phyloP scores from a whole-genome alignment of 2,113 vertebrate species.

The Dipodomys merriami region DNA sequence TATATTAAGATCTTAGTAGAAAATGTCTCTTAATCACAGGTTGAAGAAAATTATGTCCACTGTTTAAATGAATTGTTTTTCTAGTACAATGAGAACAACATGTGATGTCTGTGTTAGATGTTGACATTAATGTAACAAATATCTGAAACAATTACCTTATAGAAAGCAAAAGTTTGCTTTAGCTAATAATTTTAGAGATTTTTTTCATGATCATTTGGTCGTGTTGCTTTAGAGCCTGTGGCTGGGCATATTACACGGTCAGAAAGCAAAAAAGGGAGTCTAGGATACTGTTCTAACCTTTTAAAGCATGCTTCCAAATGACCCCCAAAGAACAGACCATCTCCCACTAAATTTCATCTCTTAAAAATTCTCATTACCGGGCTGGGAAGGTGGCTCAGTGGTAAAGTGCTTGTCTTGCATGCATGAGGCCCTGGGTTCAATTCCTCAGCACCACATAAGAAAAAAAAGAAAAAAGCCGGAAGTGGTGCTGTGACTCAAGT shows the following conservation, averaged over 20 bases:
- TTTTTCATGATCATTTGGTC: background rate
- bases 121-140: background rate
- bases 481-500: too few relatives aligned
- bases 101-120: background rate
- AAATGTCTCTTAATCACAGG: slow-evolving; percentile 22
- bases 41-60: background rate
- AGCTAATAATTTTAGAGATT: background rate
- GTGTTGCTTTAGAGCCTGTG: background rate
- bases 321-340: background rate
- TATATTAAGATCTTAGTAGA: background rate
- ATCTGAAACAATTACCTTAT: background rate
- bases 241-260: background rate
- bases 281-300: too few relatives aligned
- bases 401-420: too few relatives aligned
- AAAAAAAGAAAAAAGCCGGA: too few relatives aligned
- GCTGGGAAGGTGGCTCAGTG: too few relatives aligned
- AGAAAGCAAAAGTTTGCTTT: background rate
- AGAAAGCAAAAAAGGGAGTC: too few relatives aligned
- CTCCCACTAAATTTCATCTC: background rate
- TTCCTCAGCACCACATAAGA: too few relatives aligned
- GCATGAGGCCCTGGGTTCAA: too few relatives aligned
- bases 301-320: background rate
- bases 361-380: background rate
- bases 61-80: background rate
- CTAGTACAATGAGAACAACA: background rate